Evolutionary conservation across 2,113 vertebrate species (phyloP), one percentile per base, ranked within the genome.

Genomic region (Albula goreensis): DNA sequence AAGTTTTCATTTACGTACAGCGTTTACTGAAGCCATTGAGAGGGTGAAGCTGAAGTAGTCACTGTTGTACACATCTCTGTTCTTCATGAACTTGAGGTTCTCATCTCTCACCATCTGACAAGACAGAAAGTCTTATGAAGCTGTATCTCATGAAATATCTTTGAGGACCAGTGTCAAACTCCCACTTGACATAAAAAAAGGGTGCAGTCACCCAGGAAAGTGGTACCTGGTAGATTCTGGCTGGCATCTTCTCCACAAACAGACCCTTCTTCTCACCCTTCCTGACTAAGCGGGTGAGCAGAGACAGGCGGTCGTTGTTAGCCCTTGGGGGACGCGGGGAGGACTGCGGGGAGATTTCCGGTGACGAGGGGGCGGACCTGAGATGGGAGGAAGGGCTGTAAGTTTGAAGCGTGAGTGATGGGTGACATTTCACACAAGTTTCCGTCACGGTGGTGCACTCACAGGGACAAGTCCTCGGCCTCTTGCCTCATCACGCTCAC

Each of bases 41-140:
- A 99, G 94, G 84, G 98, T 97, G 94, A 99, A 99, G 93, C 96
- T 99, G 94, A 99, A 99, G 93, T 99, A 99, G 93, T 99, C 98
- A 86, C 96, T 97, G 92, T 98, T 98, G 93, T 99, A 99, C 50
- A 99, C 96, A 87, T 99, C 98, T 95, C 98, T 95, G 89, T 99
- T 99, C 95, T 97, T 99, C 98, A 99, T 99, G 91, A 99, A 99
- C 92, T 97, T 99, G 88, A 99, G 95, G 90, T 99, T 99, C 92
- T 99, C 98, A 86, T 99, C 98, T 93, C 98, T 96, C 89, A 99
- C 98, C 96, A 97, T 99, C 98, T 99, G 83, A 63, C 7, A 12
- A 56, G 15, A 78, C 13, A 87, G 3, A 82, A 63, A 70, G 60
- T 49, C 48, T 15, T 52, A 5, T 52, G 17, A 66, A 74, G n/a